phyloP scores from a whole-genome alignment of 2,113 vertebrate species.

The Apaloderma vittatum region DNA sequence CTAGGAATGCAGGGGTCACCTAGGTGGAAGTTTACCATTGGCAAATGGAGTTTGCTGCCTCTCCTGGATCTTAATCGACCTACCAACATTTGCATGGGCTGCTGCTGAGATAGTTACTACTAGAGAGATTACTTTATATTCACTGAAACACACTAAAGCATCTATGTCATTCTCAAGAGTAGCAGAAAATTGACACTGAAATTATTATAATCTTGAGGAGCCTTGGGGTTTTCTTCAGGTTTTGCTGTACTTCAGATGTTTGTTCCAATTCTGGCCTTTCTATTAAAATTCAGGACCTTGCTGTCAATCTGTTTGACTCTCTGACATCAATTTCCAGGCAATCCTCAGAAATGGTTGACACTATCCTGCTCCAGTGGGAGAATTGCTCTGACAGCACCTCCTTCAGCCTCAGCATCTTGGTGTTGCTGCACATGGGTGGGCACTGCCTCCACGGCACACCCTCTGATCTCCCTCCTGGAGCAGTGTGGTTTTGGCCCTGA shows the following conservation, averaged over 20 bases:
- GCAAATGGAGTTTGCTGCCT: background rate
- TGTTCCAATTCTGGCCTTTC: conserved; percentile 19
- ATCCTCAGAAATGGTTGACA: background rate
- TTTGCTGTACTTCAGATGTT: background rate
- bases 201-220: background rate
- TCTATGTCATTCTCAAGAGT: background rate
- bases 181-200: background rate
- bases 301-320: background rate
- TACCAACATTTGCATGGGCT: background rate
- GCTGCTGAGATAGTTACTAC: background rate
- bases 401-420: background rate
- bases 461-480: background rate
- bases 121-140: background rate
- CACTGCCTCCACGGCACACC: background rate
- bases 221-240: background rate
- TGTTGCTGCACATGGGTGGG: background rate
- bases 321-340: background rate
- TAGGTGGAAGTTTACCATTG: background rate
- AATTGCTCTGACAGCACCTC: background rate
- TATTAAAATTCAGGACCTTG: background rate
- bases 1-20: background rate
- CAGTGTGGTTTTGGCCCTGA: background rate
- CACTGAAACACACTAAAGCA: background rate
- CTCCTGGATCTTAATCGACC: background rate
- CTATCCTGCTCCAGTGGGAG: background rate